Evolutionary conservation across 2,888 invertebrate genomes (phyloP).

Genomic region (Galerucella pusilla): DNA sequence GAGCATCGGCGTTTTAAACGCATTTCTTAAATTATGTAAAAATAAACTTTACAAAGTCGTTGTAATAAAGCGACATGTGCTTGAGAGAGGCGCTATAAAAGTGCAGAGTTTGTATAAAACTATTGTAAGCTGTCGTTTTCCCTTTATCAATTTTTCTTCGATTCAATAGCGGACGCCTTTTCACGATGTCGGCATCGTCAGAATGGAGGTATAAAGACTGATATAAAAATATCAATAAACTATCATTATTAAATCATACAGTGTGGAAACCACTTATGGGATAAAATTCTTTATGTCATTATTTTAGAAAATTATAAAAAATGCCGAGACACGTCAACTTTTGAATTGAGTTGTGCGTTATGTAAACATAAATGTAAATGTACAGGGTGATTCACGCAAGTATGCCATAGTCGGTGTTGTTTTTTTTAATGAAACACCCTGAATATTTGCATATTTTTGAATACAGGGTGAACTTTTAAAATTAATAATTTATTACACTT

Average conservation of each 20-base stretch:
- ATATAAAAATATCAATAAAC: constrained; percentile 19
- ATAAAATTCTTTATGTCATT: too few relatives aligned
- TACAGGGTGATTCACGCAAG: too few relatives aligned
- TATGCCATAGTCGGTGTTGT: too few relatives aligned
- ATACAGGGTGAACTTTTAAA: too few relatives aligned
- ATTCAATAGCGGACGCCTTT: constrained; percentile 18
- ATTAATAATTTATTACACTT: too few relatives aligned
- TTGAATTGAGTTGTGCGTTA: too few relatives aligned
- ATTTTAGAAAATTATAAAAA: too few relatives aligned
- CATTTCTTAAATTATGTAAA: background rate
- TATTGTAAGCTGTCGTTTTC: constrained; percentile 17
- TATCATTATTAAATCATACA: constrained; percentile 7
- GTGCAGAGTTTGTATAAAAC: constrained; percentile 37
- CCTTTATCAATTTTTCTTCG: constrained; percentile 32
- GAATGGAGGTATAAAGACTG: background rate
- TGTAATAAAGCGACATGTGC: constrained; percentile 12
- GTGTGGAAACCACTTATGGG: too few relatives aligned
- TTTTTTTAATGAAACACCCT: too few relatives aligned
- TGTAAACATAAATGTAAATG: too few relatives aligned
- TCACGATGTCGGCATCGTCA: constrained; percentile 3
- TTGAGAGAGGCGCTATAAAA: constrained; percentile 29
- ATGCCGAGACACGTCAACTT: too few relatives aligned
- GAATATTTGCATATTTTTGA: too few relatives aligned
- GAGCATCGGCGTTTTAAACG: background rate
- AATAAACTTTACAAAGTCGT: constrained; percentile 4